These are phyloP conservation scores for Drosophila anomalata DNA, from an alignment of 2,888 invertebrate genomes.

Conservation along the genomic window DNA sequence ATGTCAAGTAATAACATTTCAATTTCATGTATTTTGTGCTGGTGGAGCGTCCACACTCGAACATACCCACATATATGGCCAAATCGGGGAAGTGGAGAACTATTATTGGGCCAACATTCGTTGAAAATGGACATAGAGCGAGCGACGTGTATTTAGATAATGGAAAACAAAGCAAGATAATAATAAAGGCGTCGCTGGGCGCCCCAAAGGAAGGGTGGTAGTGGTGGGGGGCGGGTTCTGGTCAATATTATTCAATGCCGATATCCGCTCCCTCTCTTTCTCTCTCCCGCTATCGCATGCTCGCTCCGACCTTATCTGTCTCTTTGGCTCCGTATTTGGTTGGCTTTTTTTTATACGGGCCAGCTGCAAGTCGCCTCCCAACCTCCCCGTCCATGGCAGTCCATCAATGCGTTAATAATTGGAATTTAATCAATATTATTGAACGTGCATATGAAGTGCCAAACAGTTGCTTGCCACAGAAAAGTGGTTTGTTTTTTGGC, in stretches of 20 bases:
- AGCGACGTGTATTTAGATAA: constrained; percentile 73
- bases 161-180: constrained; percentile 65
- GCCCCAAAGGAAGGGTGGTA: not conserved
- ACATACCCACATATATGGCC: constrained; percentile 26
- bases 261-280: constrained; percentile 17
- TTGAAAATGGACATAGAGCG: constrained; percentile 57
- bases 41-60: not conserved
- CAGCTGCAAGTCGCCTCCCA: constrained; percentile 25
- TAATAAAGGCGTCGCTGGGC: constrained; percentile 26
- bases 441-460: constrained; percentile 29
- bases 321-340: constrained; percentile 65
- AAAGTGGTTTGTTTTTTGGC: constrained; percentile 4
- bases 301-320: constrained; percentile 60
- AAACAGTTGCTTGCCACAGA: constrained; percentile 14
- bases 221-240: constrained; percentile 45
- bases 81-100: constrained; percentile 45
- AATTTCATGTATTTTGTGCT: constrained; percentile 22
- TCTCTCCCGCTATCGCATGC: constrained; percentile 11
- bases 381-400: constrained; percentile 33
- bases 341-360: constrained; percentile 29
- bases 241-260: constrained; percentile 72
- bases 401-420: constrained; percentile 70
- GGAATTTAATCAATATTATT: constrained; percentile 71
- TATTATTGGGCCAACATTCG: constrained; percentile 56
- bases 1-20: constrained; percentile 52